Evolutionary conservation across 2,797 vertebrate species (phyloP).

Genomic region (Cheirogaleus major): DNA sequence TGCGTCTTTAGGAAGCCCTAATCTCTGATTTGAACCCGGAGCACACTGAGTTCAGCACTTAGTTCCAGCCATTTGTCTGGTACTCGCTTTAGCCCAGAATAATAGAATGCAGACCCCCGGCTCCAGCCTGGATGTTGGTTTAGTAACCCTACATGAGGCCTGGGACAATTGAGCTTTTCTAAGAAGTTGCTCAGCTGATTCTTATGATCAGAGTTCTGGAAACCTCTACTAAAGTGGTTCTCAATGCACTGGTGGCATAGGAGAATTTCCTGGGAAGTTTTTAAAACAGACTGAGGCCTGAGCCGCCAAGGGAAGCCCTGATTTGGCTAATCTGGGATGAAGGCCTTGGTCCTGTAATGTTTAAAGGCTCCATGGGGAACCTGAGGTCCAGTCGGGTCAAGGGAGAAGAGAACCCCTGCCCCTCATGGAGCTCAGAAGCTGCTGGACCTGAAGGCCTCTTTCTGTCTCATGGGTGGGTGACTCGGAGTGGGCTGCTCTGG

Average conservation of each 20-base stretch:
- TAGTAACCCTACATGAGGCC: neutral
- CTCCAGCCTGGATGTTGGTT: too few species aligned
- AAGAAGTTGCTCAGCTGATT: neutral
- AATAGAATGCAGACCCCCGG: neutral
- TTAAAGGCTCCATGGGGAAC: neutral
- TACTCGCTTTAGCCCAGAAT: neutral
- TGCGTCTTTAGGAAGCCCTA: neutral
- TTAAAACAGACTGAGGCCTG: neutral
- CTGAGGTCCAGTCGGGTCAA: neutral
- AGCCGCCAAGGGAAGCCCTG: neutral
- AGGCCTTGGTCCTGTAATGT: neutral
- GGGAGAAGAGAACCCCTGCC: neutral
- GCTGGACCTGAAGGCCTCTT: rapidly evolving
- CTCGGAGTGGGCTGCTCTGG: neutral
- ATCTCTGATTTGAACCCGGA: neutral
- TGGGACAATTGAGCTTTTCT: neutral
- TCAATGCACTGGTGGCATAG: neutral
- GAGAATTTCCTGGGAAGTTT: neutral
- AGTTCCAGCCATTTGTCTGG: neutral
- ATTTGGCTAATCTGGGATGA: neutral
- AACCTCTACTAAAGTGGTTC: neutral
- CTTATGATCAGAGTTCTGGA: neutral
- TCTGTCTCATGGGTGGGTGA: neutral
- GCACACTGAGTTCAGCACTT: neutral
- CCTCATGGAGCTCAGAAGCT: neutral